These are phyloP conservation scores for Azorinus chamasolen DNA, from an alignment of 2,888 invertebrate genomes.

Conservation along the genomic window DNA sequence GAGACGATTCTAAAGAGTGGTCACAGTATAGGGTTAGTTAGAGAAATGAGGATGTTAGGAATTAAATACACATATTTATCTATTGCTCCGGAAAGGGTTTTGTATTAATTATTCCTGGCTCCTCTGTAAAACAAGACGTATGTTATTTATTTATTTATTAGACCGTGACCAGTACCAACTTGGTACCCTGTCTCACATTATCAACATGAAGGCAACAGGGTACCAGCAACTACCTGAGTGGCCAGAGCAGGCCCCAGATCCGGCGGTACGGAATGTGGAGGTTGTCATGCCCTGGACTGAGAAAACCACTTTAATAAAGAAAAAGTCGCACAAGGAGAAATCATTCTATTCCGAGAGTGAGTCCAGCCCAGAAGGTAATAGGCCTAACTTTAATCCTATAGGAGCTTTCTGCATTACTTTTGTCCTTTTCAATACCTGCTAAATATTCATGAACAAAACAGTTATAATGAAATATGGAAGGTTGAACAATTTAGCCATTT, in stretches of 20 bases:
- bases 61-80: too few relatives aligned
- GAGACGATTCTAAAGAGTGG: too few relatives aligned
- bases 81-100: too few relatives aligned
- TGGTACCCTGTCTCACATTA: conserved; percentile 97
- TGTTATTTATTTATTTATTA: conserved; percentile 80
- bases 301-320: conserved; percentile 55
- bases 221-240: conserved; percentile 96
- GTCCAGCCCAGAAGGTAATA: conserved; percentile 71
- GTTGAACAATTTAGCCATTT: too few relatives aligned
- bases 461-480: too few relatives aligned
- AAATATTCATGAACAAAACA: too few relatives aligned
- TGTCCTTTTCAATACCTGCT: too few relatives aligned
- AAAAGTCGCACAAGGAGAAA: conserved; percentile 78
- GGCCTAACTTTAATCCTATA: not conserved
- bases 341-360: conserved; percentile 90
- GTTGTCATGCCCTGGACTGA: conserved; percentile 80
- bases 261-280: conserved; percentile 91
- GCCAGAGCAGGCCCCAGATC: conserved; percentile 92
- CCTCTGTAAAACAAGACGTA: too few relatives aligned
- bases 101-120: too few relatives aligned
- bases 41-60: too few relatives aligned
- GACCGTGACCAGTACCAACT: conserved; percentile 95
- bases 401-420: too few relatives aligned
- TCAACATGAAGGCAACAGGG: conserved; percentile 94
- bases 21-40: too few relatives aligned